phyloP scores from a whole-genome alignment of 2,797 vertebrate species.

The Spea hammondii region DNA sequence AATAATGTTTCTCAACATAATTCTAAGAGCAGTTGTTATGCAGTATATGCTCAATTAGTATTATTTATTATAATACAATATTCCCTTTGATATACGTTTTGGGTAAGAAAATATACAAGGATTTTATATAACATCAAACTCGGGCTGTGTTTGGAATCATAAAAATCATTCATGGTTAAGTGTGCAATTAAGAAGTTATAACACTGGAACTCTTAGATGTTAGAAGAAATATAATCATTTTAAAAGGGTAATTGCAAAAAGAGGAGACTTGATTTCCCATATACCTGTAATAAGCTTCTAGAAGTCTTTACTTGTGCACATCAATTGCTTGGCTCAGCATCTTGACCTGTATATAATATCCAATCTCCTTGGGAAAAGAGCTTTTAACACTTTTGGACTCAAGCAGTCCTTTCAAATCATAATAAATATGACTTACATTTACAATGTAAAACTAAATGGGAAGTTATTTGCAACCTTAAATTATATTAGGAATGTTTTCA shows the following conservation, averaged over 20 bases:
- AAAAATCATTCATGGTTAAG: slow-evolving; percentile 57
- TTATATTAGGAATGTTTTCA: neutral
- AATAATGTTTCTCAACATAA: too few species aligned
- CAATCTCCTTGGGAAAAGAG: slow-evolving; percentile 28
- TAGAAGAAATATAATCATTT: slow-evolving; percentile 57
- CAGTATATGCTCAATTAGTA: neutral
- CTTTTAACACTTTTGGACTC: slow-evolving; percentile 37
- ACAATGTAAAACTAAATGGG: neutral
- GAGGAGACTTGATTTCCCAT: slow-evolving; percentile 50
- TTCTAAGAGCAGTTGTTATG: neutral
- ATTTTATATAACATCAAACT: slow-evolving; percentile 56
- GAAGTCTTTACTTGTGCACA: slow-evolving; percentile 41
- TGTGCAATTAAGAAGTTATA: slow-evolving; percentile 64
- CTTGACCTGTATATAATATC: slow-evolving; percentile 49
- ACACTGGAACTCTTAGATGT: slow-evolving; percentile 55
- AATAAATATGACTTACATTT: slow-evolving; percentile 36
- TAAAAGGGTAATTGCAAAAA: slow-evolving; percentile 53
- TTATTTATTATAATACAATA: slow-evolving; percentile 19
- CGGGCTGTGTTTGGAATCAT: slow-evolving; percentile 55
- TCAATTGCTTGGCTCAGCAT: slow-evolving; percentile 48
- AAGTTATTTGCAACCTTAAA: neutral
- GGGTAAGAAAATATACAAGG: slow-evolving; percentile 54
- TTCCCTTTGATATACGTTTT: neutral
- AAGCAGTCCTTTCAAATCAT: slow-evolving; percentile 34
- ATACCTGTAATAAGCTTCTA: slow-evolving; percentile 50